Base-by-base conservation (phyloP, 2,888 invertebrate species). In the Acanthococcus lagerstroemiae region DNA sequence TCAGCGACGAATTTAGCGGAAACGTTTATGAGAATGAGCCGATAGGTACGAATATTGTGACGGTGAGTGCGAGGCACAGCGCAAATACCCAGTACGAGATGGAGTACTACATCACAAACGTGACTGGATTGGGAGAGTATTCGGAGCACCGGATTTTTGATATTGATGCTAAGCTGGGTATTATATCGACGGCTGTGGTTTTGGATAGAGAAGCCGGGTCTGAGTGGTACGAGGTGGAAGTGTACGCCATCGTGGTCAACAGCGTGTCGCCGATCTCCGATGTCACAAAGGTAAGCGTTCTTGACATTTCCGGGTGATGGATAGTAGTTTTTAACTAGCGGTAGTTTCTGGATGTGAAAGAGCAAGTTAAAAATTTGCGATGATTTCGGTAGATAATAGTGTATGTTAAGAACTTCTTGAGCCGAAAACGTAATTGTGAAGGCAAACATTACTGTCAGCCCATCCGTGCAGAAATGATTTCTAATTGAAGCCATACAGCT, bases 61-160 rank as follows among this genome's bases (percentile, higher is more conserved):
- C 87, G 72, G 85, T 95, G 72, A 83, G 81, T 70, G 90, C 90
- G 72, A 83, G 83, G 71, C 55, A 65, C 26, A 21, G 3, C 15
- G 27, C 55, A 6, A 46, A 48, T 25, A 4, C 46, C 9, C 24
- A 78, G 65, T 82, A 82, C 65, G 82, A 84, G 72, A 82, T 94
- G 76, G 91, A 92, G 77, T 95, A 91, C 79, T 94, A 90, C 78
- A 87, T 95, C 76, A 73, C 72, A 19, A 78, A 78, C 70, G 77
- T 81, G 69, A 78, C 78, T 12, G 78, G 73, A 67, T 84, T 83
- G 75, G 78, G 77, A 70, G 86, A 86, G 69, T 81, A 80, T 71
- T 88, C 89, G 79, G 89, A 90, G 74, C 90, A 92, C 79, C 83
- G 90, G 74, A 80, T 92, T 73, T 96, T 96, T 76, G 90, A 90